phyloP scores from a whole-genome alignment of 1,140 invertebrate genomes.

The Aphaenogaster rudis region DNA sequence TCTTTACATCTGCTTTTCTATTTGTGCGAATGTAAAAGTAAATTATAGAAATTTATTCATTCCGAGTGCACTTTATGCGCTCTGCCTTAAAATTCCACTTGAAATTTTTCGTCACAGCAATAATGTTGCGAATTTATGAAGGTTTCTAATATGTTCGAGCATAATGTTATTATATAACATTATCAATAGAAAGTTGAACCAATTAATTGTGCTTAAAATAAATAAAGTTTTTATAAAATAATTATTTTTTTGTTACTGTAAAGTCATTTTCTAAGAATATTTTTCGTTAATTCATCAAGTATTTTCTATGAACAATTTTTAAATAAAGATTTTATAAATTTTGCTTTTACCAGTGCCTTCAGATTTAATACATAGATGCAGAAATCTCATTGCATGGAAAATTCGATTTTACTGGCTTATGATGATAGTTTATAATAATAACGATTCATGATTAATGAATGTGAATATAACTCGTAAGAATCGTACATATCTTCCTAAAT shows the following conservation, averaged over 20 bases:
- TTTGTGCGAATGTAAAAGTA: slow-evolving; percentile 36
- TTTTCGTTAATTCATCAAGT: background rate
- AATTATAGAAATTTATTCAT: slow-evolving; percentile 53
- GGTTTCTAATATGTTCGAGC: background rate
- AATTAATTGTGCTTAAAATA: background rate
- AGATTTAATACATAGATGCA: background rate
- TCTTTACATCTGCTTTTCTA: slow-evolving; percentile 40
- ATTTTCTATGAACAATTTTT: background rate
- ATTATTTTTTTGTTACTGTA: background rate
- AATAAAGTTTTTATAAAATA: background rate
- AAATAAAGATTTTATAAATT: background rate
- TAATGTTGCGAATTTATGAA: background rate
- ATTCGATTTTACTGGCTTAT: background rate
- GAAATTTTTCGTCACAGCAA: slow-evolving; percentile 32
- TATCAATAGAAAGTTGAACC: background rate
- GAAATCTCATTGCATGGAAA: background rate
- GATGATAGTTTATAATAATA: background rate
- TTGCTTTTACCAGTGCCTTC: background rate
- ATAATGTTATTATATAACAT: slow-evolving; percentile 5
- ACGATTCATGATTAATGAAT: background rate
- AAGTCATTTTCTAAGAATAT: background rate
- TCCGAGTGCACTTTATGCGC: slow-evolving; percentile 4
- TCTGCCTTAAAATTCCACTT: slow-evolving; percentile 33
- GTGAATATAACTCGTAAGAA: background rate
- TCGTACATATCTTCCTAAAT: background rate